Base-by-base conservation (phyloP, 2,113 vertebrate species). In the Tachysurus vachellii region DNA sequence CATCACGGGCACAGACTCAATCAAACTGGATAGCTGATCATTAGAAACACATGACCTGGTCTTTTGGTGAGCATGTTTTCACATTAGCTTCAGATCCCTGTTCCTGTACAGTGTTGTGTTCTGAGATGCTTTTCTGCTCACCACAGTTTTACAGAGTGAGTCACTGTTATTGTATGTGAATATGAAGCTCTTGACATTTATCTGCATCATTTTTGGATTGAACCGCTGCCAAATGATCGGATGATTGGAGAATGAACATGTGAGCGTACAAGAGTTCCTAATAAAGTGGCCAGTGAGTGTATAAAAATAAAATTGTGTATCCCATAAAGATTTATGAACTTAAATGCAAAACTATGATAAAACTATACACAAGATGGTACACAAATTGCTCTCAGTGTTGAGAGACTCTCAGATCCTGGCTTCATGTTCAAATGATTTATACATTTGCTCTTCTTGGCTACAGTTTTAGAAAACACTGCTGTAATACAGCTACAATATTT, bases 391-490 rank as follows among this genome's bases (percentile, higher is more conserved):
- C 36, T 36, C 36, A 36, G 36, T 36, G 36, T 36, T 36, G 36
- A 36, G 36, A 36, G 36, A 36, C 36, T 36, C 36, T 36, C 13
- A 76, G 59, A 16, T 59, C 36, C 14, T 77, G 84, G 19, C 36
- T 81, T 70, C 21, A 66, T 62, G 84, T 61, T 83, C 53, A 66
- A 88, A 31, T 75, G 53, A 88, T 80, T 85, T 9, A 42, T 82
- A 53, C 26, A 8, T 50, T 9, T 26, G 31, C n/a, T 16, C 56
- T 87, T 26, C 23, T 80, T 79, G 44, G 61, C 56, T 21, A 53
- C 44, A 26, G 42, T 23, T 70, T 80, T 28, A 68, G 36, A 47
- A n/a, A 16, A 12, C 70, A 64, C 82, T 0, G 19, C 44, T 36
- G 76, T 66, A 59, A 77, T 53, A 4, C 80, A 44, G 75, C 47